Conservation (phyloP, 2,113 vertebrate genomes). For the Taurulus bubalis region DNA sequence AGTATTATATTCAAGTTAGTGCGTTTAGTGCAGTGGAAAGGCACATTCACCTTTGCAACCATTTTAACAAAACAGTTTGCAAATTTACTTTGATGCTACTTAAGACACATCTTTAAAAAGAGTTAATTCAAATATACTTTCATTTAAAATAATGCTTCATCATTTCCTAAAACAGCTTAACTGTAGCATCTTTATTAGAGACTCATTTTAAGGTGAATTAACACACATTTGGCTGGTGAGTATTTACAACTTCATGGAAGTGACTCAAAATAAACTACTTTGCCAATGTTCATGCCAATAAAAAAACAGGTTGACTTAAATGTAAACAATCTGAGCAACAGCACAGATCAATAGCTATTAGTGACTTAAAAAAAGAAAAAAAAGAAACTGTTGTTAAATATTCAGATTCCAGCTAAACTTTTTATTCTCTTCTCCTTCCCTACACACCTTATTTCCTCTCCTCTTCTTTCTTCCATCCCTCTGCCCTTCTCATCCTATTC, state of each 20-base stretch:
- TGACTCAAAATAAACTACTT: neutral
- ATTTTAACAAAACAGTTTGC: neutral
- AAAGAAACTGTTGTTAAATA: neutral
- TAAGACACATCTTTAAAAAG: neutral
- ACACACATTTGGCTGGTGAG: neutral
- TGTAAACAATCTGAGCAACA: neutral
- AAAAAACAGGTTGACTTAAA: neutral
- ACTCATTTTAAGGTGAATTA: neutral
- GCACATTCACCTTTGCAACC: neutral
- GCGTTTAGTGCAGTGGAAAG: neutral
- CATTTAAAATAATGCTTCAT: neutral
- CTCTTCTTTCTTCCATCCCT: conserved; percentile 16
- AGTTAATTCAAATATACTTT: neutral
- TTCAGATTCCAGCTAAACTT: neutral
- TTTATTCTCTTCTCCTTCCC: neutral
- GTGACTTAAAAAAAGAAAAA: neutral
- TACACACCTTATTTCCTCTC: neutral
- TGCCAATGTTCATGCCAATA: neutral
- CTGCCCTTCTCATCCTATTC: neutral
- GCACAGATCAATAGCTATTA: neutral
- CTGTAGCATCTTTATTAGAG: neutral
- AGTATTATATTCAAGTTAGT: neutral
- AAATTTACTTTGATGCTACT: neutral
- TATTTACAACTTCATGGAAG: neutral
- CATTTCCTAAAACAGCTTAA: neutral